A percentile compares a stretch with the other conserved stretches of the same genome.
Conservation (phyloP, 1,140 invertebrate species). For the Apis florea region DNA sequence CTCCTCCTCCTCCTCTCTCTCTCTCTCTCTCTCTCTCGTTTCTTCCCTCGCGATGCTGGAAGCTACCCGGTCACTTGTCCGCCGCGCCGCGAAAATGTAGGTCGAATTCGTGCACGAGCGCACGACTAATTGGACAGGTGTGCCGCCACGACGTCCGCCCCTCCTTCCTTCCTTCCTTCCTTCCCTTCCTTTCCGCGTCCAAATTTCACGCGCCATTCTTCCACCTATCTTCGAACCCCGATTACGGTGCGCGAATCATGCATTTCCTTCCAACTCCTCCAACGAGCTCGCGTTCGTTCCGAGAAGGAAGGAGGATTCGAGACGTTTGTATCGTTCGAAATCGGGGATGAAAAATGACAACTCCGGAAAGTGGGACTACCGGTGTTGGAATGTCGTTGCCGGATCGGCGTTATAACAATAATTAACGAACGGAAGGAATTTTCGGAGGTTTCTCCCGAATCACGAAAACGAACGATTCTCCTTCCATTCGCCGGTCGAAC, state of each 20-base stretch:
- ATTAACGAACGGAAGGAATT: conserved; percentile 53
- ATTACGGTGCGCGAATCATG: too few species aligned
- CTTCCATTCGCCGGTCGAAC: neutral
- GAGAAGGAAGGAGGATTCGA: too few species aligned
- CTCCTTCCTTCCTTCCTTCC: neutral
- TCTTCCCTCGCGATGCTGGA: conserved; percentile 45
- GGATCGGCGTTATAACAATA: conserved; percentile 62
- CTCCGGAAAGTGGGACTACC: too few species aligned
- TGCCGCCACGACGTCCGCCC: conserved; percentile 19
- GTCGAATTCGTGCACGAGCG: conserved; percentile 60
- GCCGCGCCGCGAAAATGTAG: conserved; percentile 60
- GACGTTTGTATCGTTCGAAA: too few species aligned
- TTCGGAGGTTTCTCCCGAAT: conserved; percentile 33
- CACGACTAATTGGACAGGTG: conserved; percentile 66
- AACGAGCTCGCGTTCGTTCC: too few species aligned
- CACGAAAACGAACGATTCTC: conserved; percentile 67
- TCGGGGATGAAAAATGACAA: too few species aligned
- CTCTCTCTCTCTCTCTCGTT: neutral
- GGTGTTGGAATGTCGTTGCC: conserved; percentile 29
- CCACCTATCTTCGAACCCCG: too few species aligned
- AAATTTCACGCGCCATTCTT: too few species aligned
- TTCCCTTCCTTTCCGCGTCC: neutral
- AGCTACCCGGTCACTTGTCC: conserved; percentile 64
- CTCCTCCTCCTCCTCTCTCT: neutral
- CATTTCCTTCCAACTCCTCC: too few species aligned